phyloP scores from a whole-genome alignment of 2,888 invertebrate genomes.

The Drosophila demipolita region DNA sequence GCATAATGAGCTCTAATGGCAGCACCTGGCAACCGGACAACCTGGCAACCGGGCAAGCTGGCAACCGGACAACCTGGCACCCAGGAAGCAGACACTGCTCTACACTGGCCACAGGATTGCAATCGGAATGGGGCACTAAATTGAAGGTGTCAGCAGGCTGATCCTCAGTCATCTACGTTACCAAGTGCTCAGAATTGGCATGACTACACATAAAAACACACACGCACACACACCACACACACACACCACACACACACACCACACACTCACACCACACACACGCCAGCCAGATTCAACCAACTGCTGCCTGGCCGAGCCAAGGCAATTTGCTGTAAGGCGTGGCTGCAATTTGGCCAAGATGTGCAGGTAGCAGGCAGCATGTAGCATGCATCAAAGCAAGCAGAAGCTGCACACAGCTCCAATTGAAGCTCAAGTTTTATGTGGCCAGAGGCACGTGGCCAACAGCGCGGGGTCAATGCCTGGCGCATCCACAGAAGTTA shows the following conservation, averaged over 20 bases:
- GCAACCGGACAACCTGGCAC: background rate
- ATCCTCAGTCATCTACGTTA: conserved; percentile 39
- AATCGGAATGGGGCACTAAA: conserved; percentile 40
- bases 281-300: conserved; percentile 29
- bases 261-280: background rate
- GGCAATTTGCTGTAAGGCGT: conserved; percentile 63
- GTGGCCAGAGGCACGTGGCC: conserved; percentile 70
- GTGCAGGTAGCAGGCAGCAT: conserved; percentile 41
- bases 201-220: background rate
- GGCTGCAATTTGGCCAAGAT: conserved; percentile 66
- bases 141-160: conserved; percentile 73
- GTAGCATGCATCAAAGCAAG: conserved; percentile 8
- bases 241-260: background rate
- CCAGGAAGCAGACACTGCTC: background rate
- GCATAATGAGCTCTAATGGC: conserved; percentile 72
- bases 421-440: conserved; percentile 42
- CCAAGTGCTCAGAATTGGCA: conserved; percentile 35
- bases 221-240: background rate
- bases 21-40: conserved; percentile 39
- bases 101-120: conserved; percentile 12
- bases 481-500: conserved; percentile 16
- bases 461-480: conserved; percentile 58
- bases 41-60: background rate
- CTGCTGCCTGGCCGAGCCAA: conserved; percentile 32
- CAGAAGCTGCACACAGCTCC: conserved; percentile 48